These are phyloP conservation scores for Ornithoptera priamus DNA, from an alignment of 2,888 invertebrate genomes.

Conservation along the genomic window DNA sequence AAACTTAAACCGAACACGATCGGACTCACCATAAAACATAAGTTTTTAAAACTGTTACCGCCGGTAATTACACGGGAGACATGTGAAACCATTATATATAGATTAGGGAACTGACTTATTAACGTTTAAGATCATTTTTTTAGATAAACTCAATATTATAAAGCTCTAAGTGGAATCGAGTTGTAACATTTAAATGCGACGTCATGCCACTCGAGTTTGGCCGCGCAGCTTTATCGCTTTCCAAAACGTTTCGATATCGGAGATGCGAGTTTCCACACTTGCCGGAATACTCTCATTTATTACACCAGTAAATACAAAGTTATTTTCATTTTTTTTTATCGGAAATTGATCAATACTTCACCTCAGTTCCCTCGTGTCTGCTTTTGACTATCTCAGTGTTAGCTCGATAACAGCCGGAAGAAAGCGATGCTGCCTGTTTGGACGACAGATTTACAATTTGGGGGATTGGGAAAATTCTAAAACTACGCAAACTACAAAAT, in stretches of 20 bases:
- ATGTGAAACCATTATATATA: conserved; percentile 78
- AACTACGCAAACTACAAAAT: no score
- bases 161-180: conserved; percentile 33
- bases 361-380: not conserved
- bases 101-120: conserved; percentile 67
- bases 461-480: no score
- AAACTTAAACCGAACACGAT: conserved; percentile 42
- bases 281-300: not conserved
- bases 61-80: conserved; percentile 69
- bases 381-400: no score
- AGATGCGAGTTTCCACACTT: not conserved
- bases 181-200: conserved; percentile 28
- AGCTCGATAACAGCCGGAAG: no score
- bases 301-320: not conserved
- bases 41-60: conserved; percentile 61
- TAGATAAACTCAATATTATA: conserved; percentile 48
- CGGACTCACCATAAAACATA: conserved; percentile 71
- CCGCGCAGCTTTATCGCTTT: conserved; percentile 14
- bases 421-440: no score
- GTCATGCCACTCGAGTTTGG: conserved; percentile 11
- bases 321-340: not conserved
- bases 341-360: not conserved
- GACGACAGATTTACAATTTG: no score
- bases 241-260: conserved; percentile 4
- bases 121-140: conserved; percentile 61